Conservation (phyloP, 1,140 invertebrate genomes). For the Calosoma granatense region DNA sequence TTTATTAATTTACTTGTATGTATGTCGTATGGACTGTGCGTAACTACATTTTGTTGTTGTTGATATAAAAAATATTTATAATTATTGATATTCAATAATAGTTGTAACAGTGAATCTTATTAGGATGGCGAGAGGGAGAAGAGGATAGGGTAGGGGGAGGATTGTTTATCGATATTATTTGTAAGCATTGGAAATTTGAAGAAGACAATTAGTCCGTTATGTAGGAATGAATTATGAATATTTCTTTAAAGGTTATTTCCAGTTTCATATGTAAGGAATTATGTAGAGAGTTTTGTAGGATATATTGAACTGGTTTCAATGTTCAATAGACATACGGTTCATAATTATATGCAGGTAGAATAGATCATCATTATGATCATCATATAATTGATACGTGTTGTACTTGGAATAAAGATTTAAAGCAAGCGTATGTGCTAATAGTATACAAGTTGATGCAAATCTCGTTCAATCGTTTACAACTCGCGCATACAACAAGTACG, state of each 20-base stretch:
- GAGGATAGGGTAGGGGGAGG: too few species aligned
- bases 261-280: too few species aligned
- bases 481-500: slow-evolving; percentile 5
- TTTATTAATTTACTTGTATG: too few species aligned
- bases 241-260: too few species aligned
- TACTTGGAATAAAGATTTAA: background rate
- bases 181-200: background rate
- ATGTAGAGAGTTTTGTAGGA: too few species aligned
- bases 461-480: too few species aligned
- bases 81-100: background rate
- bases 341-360: too few species aligned
- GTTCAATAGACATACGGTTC: too few species aligned
- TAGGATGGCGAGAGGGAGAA: too few species aligned
- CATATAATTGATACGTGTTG: background rate
- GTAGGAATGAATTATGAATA: background rate
- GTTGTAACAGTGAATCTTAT: background rate
- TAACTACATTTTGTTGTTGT: background rate
- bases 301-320: too few species aligned
- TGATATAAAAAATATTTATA: slow-evolving; percentile 3
- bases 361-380: too few species aligned
- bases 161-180: too few species aligned
- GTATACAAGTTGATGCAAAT: background rate
- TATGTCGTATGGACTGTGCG: background rate
- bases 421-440: slow-evolving; percentile 6
- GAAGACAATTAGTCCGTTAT: background rate